phyloP scores from a whole-genome alignment of 2,888 invertebrate species.

The Lasioglossum zephyrum region DNA sequence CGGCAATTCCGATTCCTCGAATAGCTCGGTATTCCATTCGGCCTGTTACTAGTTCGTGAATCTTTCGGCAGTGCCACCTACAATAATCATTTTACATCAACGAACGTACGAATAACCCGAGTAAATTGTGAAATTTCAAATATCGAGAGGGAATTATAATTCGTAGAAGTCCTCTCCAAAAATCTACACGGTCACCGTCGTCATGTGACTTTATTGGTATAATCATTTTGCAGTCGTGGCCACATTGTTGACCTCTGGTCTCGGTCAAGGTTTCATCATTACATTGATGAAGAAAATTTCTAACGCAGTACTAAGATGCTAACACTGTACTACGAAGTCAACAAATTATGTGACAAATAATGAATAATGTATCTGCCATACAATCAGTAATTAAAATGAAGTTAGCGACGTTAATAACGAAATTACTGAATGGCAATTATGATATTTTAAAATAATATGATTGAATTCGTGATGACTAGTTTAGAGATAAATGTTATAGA shows the following conservation, averaged over 20 bases:
- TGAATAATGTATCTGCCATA: neutral
- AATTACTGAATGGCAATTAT: neutral
- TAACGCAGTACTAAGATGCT: neutral
- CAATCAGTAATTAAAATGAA: neutral
- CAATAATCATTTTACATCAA: neutral
- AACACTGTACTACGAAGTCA: neutral
- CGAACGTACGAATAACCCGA: neutral
- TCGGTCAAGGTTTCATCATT: neutral
- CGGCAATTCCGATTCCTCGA: constrained; percentile 16
- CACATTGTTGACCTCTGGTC: neutral
- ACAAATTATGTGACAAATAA: neutral
- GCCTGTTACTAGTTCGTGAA: neutral
- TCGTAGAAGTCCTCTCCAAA: neutral
- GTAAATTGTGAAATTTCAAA: neutral
- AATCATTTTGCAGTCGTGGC: neutral
- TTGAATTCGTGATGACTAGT: neutral
- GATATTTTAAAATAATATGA: neutral
- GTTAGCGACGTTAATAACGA: no score
- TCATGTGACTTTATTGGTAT: neutral
- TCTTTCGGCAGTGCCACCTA: neutral
- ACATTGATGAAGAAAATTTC: neutral
- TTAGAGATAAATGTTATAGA: neutral
- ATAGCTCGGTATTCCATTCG: neutral
- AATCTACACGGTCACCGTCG: neutral
- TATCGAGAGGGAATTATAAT: neutral